Percentiles rank a stretch among this genome's conserved stretches.
Evolutionary conservation across 1,140 invertebrate species (phyloP).

Genomic region (Drosophila arawakana): DNA sequence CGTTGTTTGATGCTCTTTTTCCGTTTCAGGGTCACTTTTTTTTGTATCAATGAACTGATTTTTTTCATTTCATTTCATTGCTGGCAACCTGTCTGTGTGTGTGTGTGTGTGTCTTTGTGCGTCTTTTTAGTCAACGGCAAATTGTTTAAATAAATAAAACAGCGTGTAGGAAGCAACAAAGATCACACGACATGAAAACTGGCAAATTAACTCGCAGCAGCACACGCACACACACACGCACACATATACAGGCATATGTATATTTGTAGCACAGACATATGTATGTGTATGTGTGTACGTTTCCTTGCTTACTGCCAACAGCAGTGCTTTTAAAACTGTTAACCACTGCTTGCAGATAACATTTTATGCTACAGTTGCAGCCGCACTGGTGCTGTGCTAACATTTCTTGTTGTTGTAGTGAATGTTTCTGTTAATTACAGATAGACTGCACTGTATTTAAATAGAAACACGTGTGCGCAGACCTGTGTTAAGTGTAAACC

Average conservation of each 20-base stretch:
- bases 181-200: conserved; percentile 45
- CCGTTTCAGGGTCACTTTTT: conserved; percentile 67
- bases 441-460: not conserved
- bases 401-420: not conserved
- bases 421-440: not conserved
- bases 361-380: conserved; percentile 12
- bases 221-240: conserved; percentile 15
- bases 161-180: conserved; percentile 49
- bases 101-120: conserved; percentile 16
- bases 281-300: not conserved
- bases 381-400: not conserved
- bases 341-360: conserved; percentile 15
- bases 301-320: not conserved
- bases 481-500: not conserved
- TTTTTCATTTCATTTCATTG: conserved; percentile 39
- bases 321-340: conserved; percentile 27
- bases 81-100: conserved; percentile 9
- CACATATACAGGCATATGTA: conserved; percentile 3
- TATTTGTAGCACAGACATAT: not conserved
- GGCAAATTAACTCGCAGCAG: conserved; percentile 46
- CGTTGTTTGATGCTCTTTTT: conserved; percentile 45
- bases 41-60: conserved; percentile 66
- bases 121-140: conserved; percentile 64
- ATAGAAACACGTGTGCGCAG: not conserved
- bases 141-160: conserved; percentile 81